A percentile compares a stretch with the other conserved stretches of the same genome.
These are phyloP conservation scores for Porites cylindrica DNA, from an alignment of 92 coral and sea anemone genomes.

Conservation along the genomic window DNA sequence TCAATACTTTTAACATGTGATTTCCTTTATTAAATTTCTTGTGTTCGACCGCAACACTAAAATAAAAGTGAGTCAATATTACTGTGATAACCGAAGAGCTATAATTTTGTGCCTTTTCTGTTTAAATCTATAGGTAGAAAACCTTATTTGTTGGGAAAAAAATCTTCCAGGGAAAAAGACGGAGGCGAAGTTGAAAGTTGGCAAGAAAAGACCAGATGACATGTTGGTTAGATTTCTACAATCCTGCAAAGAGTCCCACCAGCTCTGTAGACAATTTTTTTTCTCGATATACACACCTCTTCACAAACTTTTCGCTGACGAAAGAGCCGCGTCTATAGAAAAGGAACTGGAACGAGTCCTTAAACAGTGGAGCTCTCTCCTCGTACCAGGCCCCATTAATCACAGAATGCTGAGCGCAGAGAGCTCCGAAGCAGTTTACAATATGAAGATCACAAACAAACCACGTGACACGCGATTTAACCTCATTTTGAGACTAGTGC, in stretches of 20 bases:
- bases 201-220: slow-evolving; percentile 47
- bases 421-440: slow-evolving; percentile 77
- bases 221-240: slow-evolving; percentile 79
- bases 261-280: slow-evolving; percentile 64
- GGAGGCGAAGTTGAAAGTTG: slow-evolving; percentile 2
- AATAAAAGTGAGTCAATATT: too few relatives aligned
- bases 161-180: slow-evolving; percentile 40
- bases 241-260: slow-evolving; percentile 70
- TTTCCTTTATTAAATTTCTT: too few relatives aligned
- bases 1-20: too few relatives aligned
- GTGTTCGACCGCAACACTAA: too few relatives aligned
- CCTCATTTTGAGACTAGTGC: slow-evolving; percentile 79
- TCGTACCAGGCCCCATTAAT: slow-evolving; percentile 77
- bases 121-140: slow-evolving; percentile 63
- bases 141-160: slow-evolving; percentile 80
- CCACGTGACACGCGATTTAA: slow-evolving; percentile 76
- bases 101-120: too few relatives aligned
- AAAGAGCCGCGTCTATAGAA: slow-evolving; percentile 46
- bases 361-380: slow-evolving; percentile 77
- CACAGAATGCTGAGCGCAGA: slow-evolving; percentile 72
- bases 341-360: slow-evolving; percentile 63
- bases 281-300: slow-evolving; percentile 72
- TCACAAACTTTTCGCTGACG: slow-evolving; percentile 69
- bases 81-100: too few relatives aligned
- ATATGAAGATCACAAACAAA: slow-evolving; percentile 59